phyloP scores from a whole-genome alignment of 2,113 vertebrate species.

The Aegithalos caudatus region DNA sequence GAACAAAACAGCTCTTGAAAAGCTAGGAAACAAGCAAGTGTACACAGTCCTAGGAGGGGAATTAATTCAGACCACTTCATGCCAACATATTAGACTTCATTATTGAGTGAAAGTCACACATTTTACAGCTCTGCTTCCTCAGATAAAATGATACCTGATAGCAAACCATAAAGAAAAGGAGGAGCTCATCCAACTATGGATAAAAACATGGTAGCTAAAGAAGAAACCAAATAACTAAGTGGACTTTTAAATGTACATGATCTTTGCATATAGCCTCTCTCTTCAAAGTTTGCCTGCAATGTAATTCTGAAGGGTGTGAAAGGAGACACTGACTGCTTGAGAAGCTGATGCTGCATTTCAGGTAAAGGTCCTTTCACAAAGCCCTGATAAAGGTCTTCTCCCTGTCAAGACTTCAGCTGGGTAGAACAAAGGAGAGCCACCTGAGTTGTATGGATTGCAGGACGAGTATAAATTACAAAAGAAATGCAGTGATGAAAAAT shows the following conservation, averaged over 20 bases:
- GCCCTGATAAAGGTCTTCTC: neutral
- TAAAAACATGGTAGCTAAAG: neutral
- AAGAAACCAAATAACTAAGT: neutral
- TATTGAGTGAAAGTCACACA: neutral
- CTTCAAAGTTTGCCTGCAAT: neutral
- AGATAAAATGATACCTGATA: neutral
- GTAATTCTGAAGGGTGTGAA: neutral
- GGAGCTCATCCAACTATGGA: neutral
- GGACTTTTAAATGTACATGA: neutral
- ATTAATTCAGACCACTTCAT: constrained; percentile 27
- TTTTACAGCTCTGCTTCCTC: neutral
- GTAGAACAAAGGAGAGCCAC: neutral
- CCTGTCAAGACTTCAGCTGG: neutral
- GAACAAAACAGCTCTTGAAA: neutral
- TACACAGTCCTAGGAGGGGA: neutral
- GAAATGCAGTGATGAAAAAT: neutral
- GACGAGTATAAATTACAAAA: neutral
- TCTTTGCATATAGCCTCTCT: neutral
- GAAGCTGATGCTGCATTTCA: neutral
- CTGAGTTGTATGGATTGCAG: neutral
- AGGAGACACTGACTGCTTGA: neutral
- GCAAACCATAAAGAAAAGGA: neutral
- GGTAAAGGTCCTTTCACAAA: neutral
- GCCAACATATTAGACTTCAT: neutral
- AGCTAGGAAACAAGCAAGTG: neutral